Evolutionary conservation across 2,888 invertebrate genomes (phyloP), one percentile per base, ranked within the genome.

Genomic region (Scaptomyza tumidula): DNA sequence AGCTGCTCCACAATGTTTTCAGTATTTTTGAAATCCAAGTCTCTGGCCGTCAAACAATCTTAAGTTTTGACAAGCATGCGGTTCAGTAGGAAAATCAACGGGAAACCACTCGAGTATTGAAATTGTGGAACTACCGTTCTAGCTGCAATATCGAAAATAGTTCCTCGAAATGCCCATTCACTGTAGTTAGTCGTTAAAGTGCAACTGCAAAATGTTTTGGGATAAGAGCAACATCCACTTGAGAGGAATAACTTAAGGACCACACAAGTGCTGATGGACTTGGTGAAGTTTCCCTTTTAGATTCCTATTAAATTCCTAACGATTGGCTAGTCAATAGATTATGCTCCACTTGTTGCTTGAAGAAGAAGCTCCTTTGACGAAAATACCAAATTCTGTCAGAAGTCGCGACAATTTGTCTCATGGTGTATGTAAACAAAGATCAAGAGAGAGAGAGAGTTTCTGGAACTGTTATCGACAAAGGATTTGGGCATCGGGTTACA

Each of bases 401-500:
- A 41, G 61, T 48, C 56, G 80, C 78, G 78, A 82, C 85, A 86
- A 88, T 86, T 86, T 78, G 86, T 88, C 88, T 78, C 78, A 56
- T 56, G 72, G 53, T 55, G 52, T 67, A 78, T 75, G 77, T 87
- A 87, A 88, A 88, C 86, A 87, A 79, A 75, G 72, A 31, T 56
- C 33, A 43, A 75, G 57, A 41, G 57, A 78, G 54, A 75, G 71
- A 33, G 60, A 41, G 57, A 78, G 54, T 78, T 87, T 89, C 54
- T 61, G 74, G 88, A 89, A 89, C 65, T 74, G 73, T 70, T 86
- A 71, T 86, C 83, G 67, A 55, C 79, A 70, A 85, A 88, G 88
- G 84, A 83, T 88, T 88, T 57, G 50, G 29, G 69, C 49, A 55
- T 86, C 86, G 52, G 65, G 55, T 86, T 83, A 76, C 86, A 44